These are phyloP conservation scores for Cyprinodon tularosa DNA, from an alignment of 2,113 vertebrate genomes.

Conservation along the genomic window DNA sequence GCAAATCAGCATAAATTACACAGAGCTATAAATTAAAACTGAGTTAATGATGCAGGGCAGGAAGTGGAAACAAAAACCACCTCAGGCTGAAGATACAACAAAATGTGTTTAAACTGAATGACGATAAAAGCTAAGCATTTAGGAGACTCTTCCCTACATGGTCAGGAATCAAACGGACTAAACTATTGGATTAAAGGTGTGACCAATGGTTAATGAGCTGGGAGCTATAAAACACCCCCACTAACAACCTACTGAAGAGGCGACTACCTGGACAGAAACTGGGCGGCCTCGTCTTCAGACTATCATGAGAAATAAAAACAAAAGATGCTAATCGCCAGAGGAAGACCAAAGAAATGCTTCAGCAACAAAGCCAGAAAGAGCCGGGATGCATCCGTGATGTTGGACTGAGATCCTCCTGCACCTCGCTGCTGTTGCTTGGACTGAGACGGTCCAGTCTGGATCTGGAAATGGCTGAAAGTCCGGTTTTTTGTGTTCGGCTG, in stretches of 20 bases:
- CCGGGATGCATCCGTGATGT: not conserved
- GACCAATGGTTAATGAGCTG: not conserved
- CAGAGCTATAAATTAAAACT: slow-evolving; percentile 43
- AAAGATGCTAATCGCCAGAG: not conserved
- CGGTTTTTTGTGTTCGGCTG: not conserved
- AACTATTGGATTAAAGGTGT: not conserved
- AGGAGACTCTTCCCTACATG: not conserved
- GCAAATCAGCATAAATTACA: slow-evolving; percentile 61
- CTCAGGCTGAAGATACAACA: slow-evolving; percentile 19
- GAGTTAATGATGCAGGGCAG: slow-evolving; percentile 13
- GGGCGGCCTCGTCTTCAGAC: not conserved
- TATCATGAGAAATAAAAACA: not conserved
- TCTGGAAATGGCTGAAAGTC: not conserved
- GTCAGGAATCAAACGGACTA: not conserved
- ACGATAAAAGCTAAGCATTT: not conserved
- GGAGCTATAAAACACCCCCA: slow-evolving; percentile 1
- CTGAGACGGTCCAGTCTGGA: not conserved
- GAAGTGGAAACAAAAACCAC: slow-evolving; percentile 15
- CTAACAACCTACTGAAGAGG: not conserved
- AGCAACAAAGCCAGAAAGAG: slow-evolving; percentile 14
- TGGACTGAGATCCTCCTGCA: not conserved
- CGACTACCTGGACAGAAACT: slow-evolving; percentile 1
- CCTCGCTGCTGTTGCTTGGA: not conserved
- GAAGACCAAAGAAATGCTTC: not conserved
- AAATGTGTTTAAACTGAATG: not conserved